Evolutionary conservation across 2,888 invertebrate species (phyloP).

Genomic region (Drosophila robusta): DNA sequence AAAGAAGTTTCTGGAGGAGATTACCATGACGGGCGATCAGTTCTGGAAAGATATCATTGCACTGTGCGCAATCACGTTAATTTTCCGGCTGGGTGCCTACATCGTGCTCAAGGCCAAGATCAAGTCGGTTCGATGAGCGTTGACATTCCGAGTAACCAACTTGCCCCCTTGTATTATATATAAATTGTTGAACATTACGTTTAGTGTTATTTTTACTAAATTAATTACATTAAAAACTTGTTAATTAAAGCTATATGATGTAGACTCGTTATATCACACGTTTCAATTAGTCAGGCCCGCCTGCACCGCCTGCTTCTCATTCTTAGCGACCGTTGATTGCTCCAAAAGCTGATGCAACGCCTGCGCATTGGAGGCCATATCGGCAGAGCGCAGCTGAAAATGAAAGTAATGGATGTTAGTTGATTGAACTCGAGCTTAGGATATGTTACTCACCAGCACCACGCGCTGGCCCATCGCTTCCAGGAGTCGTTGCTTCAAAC

Average conservation of each 20-base stretch:
- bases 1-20: constrained; percentile 91
- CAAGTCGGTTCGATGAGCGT: constrained; percentile 83
- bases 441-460: constrained; percentile 66
- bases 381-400: constrained; percentile 52
- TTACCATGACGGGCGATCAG: constrained; percentile 92
- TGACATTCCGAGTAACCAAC: constrained; percentile 13
- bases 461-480: constrained; percentile 75
- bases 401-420: neutral
- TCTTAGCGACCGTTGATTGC: constrained; percentile 5
- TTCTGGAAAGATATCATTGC: constrained; percentile 94
- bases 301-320: constrained; percentile 10
- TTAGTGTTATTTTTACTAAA: constrained; percentile 75
- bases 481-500: constrained; percentile 79
- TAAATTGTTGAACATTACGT: constrained; percentile 71
- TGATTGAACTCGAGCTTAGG: accelerated
- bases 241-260: constrained; percentile 64
- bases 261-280: constrained; percentile 62
- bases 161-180: constrained; percentile 68
- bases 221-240: constrained; percentile 67
- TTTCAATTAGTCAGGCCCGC: constrained; percentile 46
- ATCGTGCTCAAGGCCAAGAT: constrained; percentile 92
- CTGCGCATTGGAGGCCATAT: constrained; percentile 59
- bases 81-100: constrained; percentile 89
- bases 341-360: constrained; percentile 52
- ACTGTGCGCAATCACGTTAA: constrained; percentile 88